Evolutionary conservation across 2,888 invertebrate species (phyloP).

Genomic region (Thymelicus acteon): DNA sequence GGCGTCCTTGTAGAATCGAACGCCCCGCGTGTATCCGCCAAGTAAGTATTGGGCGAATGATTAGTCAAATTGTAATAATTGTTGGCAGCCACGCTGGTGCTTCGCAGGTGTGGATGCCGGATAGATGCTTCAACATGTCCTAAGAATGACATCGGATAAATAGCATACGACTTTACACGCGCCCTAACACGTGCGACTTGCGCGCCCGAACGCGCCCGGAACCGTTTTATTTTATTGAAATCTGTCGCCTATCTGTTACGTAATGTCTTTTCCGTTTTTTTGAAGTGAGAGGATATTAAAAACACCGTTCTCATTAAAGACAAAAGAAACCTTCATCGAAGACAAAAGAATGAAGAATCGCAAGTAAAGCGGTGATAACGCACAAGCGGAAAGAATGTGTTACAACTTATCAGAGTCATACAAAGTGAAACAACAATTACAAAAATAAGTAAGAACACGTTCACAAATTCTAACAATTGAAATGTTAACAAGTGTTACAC

Average conservation of each 20-base stretch:
- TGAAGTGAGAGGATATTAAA: background rate
- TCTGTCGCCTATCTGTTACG: background rate
- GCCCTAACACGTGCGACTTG: conserved; percentile 56
- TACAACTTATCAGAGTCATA: conserved; percentile 68
- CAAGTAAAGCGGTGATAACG: conserved; percentile 80
- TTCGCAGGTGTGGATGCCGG: conserved; percentile 77
- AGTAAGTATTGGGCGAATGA: conserved; percentile 77
- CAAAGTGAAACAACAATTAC: conserved; percentile 72
- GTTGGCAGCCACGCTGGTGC: conserved; percentile 80
- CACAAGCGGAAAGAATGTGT: conserved; percentile 84
- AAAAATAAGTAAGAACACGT: conserved; percentile 62
- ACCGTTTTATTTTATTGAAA: conserved; percentile 26
- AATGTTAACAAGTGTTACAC: conserved; percentile 61
- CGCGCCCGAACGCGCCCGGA: conserved; percentile 74
- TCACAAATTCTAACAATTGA: conserved; percentile 66
- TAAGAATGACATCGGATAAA: conserved; percentile 73
- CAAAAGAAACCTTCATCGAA: conserved; percentile 23
- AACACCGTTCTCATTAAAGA: background rate
- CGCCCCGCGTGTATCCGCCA: conserved; percentile 66
- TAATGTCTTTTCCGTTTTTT: background rate
- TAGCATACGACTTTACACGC: conserved; percentile 43
- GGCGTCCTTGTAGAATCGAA: conserved; percentile 65
- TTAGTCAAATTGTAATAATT: conserved; percentile 85
- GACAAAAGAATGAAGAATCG: conserved; percentile 55
- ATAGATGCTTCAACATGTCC: conserved; percentile 84